phyloP scores from a whole-genome alignment of 2,113 vertebrate genomes.

The Recurvirostra avosetta region DNA sequence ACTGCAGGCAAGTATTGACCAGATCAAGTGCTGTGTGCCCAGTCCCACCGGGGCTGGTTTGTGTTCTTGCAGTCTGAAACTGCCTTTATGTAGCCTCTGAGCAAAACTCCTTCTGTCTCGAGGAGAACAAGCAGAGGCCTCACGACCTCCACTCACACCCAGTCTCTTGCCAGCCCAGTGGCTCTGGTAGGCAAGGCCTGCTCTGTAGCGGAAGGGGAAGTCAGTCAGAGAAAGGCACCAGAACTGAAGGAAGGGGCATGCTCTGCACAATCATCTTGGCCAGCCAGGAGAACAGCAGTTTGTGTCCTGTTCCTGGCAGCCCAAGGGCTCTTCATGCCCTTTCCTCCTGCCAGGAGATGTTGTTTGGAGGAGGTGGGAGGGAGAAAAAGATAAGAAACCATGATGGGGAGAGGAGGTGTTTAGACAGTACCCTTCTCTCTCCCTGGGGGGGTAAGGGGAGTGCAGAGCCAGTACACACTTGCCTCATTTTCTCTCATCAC shows the following conservation, averaged over 20 bases:
- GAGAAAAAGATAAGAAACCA: neutral
- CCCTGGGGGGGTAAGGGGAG: neutral
- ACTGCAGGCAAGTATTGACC: neutral
- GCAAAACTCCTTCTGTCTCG: neutral
- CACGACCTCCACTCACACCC: neutral
- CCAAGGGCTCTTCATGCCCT: neutral
- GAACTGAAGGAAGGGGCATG: neutral
- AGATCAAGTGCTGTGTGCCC: too few relatives aligned
- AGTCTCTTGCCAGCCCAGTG: neutral
- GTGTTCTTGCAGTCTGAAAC: neutral
- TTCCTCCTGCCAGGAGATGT: neutral
- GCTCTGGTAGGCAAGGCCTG: neutral
- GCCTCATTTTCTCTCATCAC: conserved; percentile 60
- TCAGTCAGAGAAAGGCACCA: neutral
- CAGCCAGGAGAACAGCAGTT: neutral
- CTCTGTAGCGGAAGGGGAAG: neutral
- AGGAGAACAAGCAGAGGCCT: neutral
- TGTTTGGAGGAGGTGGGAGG: neutral
- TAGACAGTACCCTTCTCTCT: neutral
- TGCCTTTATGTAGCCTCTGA: neutral
- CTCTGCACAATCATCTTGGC: neutral
- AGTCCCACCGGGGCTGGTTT: neutral
- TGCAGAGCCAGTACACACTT: conserved; percentile 40
- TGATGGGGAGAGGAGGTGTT: neutral
- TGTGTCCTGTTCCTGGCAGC: neutral